These are phyloP conservation scores for Drosophila colorata DNA, from an alignment of 2,888 invertebrate genomes.

Conservation along the genomic window DNA sequence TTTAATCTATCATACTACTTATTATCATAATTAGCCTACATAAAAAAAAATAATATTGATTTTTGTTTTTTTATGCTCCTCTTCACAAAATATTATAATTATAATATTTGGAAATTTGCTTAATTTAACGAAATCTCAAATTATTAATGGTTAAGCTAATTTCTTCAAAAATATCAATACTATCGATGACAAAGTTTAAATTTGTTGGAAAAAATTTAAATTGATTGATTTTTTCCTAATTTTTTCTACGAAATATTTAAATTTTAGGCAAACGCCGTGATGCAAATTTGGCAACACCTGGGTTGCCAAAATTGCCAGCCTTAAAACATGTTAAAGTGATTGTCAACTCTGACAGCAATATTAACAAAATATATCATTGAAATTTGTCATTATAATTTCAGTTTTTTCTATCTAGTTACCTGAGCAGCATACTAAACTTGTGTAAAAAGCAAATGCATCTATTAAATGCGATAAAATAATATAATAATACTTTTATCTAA, in stretches of 20 bases:
- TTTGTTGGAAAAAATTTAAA: too few species aligned
- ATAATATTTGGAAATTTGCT: not conserved
- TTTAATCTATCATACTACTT: not conserved
- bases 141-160: too few species aligned
- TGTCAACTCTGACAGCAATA: slow-evolving; percentile 7
- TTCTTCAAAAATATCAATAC: too few species aligned
- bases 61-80: not conserved
- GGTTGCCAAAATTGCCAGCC: not conserved
- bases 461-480: slow-evolving; percentile 22
- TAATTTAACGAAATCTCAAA: too few species aligned
- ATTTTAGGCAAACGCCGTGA: too few species aligned
- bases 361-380: not conserved
- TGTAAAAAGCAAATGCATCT: slow-evolving; percentile 18
- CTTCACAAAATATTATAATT: not conserved
- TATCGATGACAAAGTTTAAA: too few species aligned
- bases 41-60: not conserved
- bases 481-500: slow-evolving; percentile 58
- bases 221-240: too few species aligned
- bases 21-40: not conserved
- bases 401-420: not conserved
- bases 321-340: slow-evolving; percentile 4
- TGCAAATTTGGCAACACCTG: too few species aligned
- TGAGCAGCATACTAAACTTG: slow-evolving; percentile 19
- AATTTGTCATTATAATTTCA: not conserved
- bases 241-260: too few species aligned